Evolutionary conservation across 2,888 invertebrate species (phyloP), one percentile per base, ranked within the genome.

Genomic region (Melipona bicolor): DNA sequence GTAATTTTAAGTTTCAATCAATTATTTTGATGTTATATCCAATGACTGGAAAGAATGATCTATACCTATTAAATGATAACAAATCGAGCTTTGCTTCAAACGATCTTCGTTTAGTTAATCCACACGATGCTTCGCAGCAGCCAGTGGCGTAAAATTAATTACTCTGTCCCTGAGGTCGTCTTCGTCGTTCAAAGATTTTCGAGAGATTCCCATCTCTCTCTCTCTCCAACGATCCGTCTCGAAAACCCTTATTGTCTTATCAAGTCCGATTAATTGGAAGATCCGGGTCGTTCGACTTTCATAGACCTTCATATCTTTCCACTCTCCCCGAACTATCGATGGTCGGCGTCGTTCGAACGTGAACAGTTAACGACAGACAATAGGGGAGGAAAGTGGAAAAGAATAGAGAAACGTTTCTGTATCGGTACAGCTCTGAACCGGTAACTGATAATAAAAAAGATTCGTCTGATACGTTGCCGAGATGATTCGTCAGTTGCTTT

Each of bases 121-220:
- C 72, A 69, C 59, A 24, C 61, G 72, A 77, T 43, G 70, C 79
- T 77, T 79, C 72, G 69, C 61, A 59, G 74, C 62, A 75, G 69
- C 81, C 76, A 89, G 81, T 77, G 79, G 89, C 84, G 85, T 87
- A 89, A 89, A 90, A 88, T 88, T 89, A 89, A 89, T 89, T 88
- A 89, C 81, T 81, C 70, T 61, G 65, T 61, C 67, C 67, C 56
- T 56, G 70, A 59, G 69, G 62, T 17, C 74, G 50, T 50, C 78
- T n/a, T 61, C 79, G 43, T 80, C 74, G 80, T 56, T 67, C 65
- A 79, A 85, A 85, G 81, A 83, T 81, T 79, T 74, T 65, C 61
- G 19, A 61, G 52, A 71, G 77, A 67, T 61, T 67, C 73, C 43
- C 11, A 9, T 9, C 9, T 43, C 43, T 36, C 36, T 36, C 36